Conservation (phyloP, 2,888 invertebrate species). For the Eupeodes luniger region DNA sequence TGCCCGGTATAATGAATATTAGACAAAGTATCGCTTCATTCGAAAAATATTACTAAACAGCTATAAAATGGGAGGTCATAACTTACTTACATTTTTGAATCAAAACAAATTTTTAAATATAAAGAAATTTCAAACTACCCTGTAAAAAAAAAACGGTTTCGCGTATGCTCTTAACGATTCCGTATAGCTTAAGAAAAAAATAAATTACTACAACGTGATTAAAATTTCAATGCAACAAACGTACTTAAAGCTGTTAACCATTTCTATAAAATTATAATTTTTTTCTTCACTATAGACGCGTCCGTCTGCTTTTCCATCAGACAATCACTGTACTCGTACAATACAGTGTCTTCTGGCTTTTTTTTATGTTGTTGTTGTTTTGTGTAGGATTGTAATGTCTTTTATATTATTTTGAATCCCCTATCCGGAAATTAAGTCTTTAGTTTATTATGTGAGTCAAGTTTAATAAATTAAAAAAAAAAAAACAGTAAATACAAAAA, state of each 20-base stretch:
- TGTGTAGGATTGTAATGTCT: background rate
- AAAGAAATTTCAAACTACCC: background rate
- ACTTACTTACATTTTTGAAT: no score
- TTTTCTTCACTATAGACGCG: background rate
- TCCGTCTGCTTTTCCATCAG: background rate
- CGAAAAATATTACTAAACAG: no score
- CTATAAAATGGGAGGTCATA: no score
- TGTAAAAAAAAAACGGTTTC: background rate
- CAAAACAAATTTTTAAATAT: background rate
- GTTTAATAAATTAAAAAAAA: background rate
- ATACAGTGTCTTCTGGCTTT: no score
- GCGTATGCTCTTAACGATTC: constrained; percentile 11
- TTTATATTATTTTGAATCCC: background rate
- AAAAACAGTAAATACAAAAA: background rate
- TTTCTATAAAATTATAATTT: background rate
- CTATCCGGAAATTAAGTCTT: constrained; percentile 30
- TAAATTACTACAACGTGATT: constrained; percentile 16
- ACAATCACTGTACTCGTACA: no score
- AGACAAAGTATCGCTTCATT: no score
- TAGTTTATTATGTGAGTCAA: constrained; percentile 3
- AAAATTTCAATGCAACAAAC: background rate
- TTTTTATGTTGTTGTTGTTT: no score
- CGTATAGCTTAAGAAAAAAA: background rate
- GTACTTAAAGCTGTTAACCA: constrained; percentile 4
- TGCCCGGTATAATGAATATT: no score